Evolutionary conservation across 2,113 vertebrate genomes (phyloP).

Genomic region (Zonotrichia leucophrys): DNA sequence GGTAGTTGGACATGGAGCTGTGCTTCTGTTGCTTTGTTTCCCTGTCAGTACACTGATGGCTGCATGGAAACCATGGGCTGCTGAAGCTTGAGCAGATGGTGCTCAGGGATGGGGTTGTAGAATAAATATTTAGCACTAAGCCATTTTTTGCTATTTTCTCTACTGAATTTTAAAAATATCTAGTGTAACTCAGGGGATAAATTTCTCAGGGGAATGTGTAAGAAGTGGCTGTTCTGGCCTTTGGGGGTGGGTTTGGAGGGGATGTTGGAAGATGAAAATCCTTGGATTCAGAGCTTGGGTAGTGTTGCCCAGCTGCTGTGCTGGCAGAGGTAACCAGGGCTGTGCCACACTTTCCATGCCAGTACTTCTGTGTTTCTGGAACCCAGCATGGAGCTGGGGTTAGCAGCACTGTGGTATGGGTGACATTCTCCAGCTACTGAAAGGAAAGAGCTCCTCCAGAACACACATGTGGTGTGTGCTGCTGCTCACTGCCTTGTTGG

Average conservation of each 20-base stretch:
- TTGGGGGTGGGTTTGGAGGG: neutral
- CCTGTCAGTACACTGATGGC: neutral
- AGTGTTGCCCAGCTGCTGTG: neutral
- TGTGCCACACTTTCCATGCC: fast-evolving
- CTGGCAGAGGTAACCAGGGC: neutral
- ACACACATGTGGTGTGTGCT: fast-evolving
- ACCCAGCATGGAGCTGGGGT: neutral
- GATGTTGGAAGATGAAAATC: neutral
- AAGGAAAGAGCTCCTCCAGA: neutral
- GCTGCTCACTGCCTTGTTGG: neutral
- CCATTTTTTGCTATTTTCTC: neutral
- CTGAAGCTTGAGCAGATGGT: conserved; percentile 44
- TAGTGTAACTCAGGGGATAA: neutral
- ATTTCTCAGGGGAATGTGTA: neutral
- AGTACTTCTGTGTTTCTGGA: fast-evolving
- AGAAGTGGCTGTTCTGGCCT: neutral
- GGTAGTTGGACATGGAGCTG: neutral
- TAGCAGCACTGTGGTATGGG: too few species aligned
- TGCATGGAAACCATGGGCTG: neutral
- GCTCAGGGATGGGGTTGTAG: neutral
- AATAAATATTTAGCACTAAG: conserved; percentile 55
- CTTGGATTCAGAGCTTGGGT: neutral
- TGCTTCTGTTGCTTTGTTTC: neutral
- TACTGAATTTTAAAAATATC: conserved; percentile 11
- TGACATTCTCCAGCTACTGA: neutral